Percentiles rank a stretch among this genome's conserved stretches.
Evolutionary conservation across 2,888 invertebrate species (phyloP).

Genomic region (Therioaphis trifolii): DNA sequence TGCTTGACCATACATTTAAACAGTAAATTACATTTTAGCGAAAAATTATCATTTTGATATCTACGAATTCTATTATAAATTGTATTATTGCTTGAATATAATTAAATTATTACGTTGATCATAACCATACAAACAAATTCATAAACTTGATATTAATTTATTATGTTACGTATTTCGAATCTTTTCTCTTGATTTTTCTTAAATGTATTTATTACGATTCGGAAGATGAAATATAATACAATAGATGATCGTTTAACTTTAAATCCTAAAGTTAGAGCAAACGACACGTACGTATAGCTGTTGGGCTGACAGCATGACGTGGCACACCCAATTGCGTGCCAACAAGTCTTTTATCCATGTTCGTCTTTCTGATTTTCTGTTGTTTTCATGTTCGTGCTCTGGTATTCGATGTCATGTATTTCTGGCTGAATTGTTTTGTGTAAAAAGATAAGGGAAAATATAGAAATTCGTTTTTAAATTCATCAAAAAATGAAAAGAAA

Average conservation of each 20-base stretch:
- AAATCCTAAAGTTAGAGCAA: background rate
- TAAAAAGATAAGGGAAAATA: background rate
- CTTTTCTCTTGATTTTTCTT: background rate
- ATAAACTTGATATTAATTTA: too few species aligned
- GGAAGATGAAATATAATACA: conserved; percentile 18
- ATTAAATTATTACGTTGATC: too few species aligned
- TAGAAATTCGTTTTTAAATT: too few species aligned
- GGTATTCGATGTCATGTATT: background rate
- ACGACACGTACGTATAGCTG: conserved; percentile 22
- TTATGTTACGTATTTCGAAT: background rate
- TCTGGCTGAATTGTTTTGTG: background rate
- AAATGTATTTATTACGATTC: conserved; percentile 11
- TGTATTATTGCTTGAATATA: too few species aligned
- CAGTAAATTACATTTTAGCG: too few species aligned
- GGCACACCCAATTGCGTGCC: conserved; percentile 27
- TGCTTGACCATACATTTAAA: too few species aligned
- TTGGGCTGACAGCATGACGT: conserved; percentile 23
- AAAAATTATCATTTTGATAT: too few species aligned
- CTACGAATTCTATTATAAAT: too few species aligned
- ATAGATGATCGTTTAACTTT: conserved; percentile 27
- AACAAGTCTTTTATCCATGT: conserved; percentile 27
- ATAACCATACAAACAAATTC: too few species aligned
- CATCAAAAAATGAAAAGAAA: too few species aligned
- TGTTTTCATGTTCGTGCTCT: conserved; percentile 6
- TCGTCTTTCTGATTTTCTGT: conserved; percentile 34